Conservation (phyloP, 2,888 invertebrate genomes). For the Calliphora vomitoria region DNA sequence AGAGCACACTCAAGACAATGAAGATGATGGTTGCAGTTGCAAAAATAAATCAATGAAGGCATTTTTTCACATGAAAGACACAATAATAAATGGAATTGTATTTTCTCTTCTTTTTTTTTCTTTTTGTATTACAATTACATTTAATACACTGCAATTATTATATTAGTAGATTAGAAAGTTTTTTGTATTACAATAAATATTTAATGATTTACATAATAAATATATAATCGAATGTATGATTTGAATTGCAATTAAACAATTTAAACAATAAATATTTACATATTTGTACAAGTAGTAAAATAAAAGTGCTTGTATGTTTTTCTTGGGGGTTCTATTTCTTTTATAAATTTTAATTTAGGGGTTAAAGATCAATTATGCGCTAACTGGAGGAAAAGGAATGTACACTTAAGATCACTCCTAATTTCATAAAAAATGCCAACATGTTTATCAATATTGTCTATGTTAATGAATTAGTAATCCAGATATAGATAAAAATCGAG, state of each 20-base stretch:
- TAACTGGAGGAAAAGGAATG: too few species aligned
- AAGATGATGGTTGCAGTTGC: neutral
- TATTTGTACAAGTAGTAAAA: conserved; percentile 65
- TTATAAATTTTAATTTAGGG: too few species aligned
- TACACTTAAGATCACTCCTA: too few species aligned
- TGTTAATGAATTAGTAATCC: too few species aligned
- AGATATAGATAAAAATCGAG: too few species aligned
- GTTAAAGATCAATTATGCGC: too few species aligned
- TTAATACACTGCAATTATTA: conserved; percentile 47
- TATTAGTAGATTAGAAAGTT: conserved; percentile 40
- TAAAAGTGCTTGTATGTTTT: neutral
- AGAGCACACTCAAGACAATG: conserved; percentile 39
- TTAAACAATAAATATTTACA: conserved; percentile 66
- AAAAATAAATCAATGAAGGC: conserved; percentile 11
- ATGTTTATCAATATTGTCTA: too few species aligned
- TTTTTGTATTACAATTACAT: conserved; percentile 39
- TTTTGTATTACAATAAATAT: conserved; percentile 59
- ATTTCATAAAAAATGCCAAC: too few species aligned
- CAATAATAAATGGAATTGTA: conserved; percentile 72
- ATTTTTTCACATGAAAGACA: conserved; percentile 39
- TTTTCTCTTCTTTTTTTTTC: conserved; percentile 52
- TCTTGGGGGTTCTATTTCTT: neutral
- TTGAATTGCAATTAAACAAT: conserved; percentile 51
- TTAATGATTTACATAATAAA: conserved; percentile 35
- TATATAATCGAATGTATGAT: conserved; percentile 49